Evolutionary conservation across 2,888 invertebrate species (phyloP), one percentile per base, ranked within the genome.

Genomic region (Omphaloscelis lunosa): DNA sequence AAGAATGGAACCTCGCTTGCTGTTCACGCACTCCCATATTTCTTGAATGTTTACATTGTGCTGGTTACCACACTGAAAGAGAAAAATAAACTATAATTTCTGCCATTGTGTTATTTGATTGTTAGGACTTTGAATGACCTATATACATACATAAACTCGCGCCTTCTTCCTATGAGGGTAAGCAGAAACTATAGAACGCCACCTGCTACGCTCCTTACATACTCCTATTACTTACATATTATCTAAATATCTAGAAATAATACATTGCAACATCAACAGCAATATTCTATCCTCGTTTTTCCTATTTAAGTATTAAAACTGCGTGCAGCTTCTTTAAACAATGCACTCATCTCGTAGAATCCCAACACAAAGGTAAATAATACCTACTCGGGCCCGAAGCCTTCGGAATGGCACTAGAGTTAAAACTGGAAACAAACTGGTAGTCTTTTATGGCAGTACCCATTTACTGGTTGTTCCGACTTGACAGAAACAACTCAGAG

Each of bases 31-130:
- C 39, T 86, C 72, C 87, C 90, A 89, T 65, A 94, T 90, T 4
- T 84, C 84, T 62, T 85, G 67, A n/a, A 89, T 77, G 9, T 83
- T 72, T 17, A 89, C 83, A 17, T 86, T 83, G 65, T 89, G 83
- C 58, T 87, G 79, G 51, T 81, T 87, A 23, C 90, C 90, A 81
- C 94, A 94, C 93, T 94, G 90, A 59, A 93, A 86, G 91, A 51
- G 0, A 5, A n/a, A 66, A 27, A 63, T 9, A 63, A 12, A 15
- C 12, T 12, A n/a, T 29, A 11, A 15, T 34, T 56, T n/a, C 29
- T 45, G 17, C 1, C 45, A 23, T 45, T 56, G n/a, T 58, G 12
- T 45, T 56, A 17, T 11, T 29, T 20, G 15, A 7, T 9, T 51
- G 51, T 51, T 51, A 23, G 2, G 23, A 27, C 6, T n/a, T 39